These are phyloP conservation scores for Psylliodes chrysocephalus DNA, from an alignment of 2,888 invertebrate species.

Conservation along the genomic window DNA sequence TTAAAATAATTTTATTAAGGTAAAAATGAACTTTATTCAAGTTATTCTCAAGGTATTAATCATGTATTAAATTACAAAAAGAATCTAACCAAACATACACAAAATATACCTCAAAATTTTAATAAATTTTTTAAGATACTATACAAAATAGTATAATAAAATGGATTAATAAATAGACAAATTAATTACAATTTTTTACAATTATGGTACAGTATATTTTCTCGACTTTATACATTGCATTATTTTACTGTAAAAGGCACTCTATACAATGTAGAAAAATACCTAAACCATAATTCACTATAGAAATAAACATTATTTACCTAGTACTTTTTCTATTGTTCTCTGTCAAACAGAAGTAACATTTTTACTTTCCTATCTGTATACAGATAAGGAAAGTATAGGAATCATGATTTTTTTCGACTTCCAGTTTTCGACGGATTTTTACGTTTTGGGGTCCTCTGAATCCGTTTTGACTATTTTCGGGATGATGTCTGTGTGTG, in stretches of 20 bases:
- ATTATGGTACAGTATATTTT: conserved; percentile 47
- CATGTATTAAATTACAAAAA: too few species aligned
- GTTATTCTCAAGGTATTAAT: not conserved
- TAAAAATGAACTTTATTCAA: conserved; percentile 6
- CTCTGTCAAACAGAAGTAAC: not conserved
- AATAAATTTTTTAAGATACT: conserved; percentile 49
- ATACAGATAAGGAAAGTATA: too few species aligned
- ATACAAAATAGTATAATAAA: conserved; percentile 52
- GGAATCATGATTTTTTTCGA: too few species aligned
- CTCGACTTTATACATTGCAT: conserved; percentile 46
- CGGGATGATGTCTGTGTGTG: too few species aligned
- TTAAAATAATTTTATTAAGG: too few species aligned
- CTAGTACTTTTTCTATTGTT: not conserved
- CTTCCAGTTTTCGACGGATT: too few species aligned
- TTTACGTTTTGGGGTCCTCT: too few species aligned
- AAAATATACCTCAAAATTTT: conserved; percentile 36
- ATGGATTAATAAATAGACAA: conserved; percentile 52
- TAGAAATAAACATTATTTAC: not conserved
- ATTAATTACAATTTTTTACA: conserved; percentile 48
- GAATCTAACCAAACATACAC: conserved; percentile 23
- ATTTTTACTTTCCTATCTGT: too few species aligned
- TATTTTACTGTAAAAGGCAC: conserved; percentile 52
- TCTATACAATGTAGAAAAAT: conserved; percentile 43
- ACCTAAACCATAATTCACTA: conserved; percentile 14
- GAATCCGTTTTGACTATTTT: too few species aligned